A percentile compares a stretch with the other conserved stretches of the same genome.
Conservation (phyloP, 2,797 vertebrate species). For the Poeciliopsis gracilis region DNA sequence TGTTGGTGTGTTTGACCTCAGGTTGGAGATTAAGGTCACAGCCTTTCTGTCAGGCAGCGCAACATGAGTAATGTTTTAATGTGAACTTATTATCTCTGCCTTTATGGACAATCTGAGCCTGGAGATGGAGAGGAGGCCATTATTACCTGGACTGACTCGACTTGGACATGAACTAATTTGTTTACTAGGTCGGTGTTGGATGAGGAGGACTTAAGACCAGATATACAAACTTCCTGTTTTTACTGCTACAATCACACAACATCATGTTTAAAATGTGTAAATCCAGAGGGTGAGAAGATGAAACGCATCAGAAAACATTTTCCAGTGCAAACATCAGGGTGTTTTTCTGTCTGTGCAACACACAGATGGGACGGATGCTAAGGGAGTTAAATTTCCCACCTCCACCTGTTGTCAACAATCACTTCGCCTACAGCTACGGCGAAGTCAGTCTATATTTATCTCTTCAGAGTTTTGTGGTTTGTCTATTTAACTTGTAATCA, state of each 20-base stretch:
- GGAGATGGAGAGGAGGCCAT: constrained; percentile 25
- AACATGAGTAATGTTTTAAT: constrained; percentile 72
- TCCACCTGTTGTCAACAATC: background rate
- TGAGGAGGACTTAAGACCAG: background rate
- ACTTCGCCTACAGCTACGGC: background rate
- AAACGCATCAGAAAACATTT: background rate
- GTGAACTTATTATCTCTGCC: constrained; percentile 48
- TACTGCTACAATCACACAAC: background rate
- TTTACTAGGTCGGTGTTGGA: background rate
- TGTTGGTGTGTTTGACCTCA: constrained; percentile 60
- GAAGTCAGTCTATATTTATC: background rate
- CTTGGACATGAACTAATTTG: background rate
- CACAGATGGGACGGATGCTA: background rate
- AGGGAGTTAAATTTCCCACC: constrained; percentile 16
- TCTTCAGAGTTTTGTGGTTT: background rate
- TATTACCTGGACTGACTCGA: background rate
- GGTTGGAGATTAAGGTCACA: constrained; percentile 63
- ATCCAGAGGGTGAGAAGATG: background rate
- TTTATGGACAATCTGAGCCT: constrained; percentile 46
- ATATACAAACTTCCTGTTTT: background rate
- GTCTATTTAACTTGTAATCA: background rate
- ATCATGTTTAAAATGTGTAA: background rate
- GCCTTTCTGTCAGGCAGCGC: constrained; percentile 52
- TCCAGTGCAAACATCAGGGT: background rate
- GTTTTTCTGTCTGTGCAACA: background rate